Base-by-base conservation (phyloP, 2,113 vertebrate genomes). In the Sinocyclocheilus anshuiensis region DNA sequence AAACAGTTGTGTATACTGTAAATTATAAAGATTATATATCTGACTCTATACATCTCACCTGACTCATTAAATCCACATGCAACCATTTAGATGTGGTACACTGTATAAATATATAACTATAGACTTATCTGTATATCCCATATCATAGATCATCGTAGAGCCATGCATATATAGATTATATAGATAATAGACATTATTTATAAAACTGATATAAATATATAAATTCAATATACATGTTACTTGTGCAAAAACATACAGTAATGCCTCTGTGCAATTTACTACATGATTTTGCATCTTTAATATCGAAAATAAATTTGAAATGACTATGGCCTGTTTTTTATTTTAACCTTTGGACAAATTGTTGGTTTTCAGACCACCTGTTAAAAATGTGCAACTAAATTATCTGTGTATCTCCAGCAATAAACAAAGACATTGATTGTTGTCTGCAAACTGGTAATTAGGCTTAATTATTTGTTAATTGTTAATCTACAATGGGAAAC, bases 391-490 rank as follows among this genome's bases (percentile, higher is more conserved):
- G 77, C 59, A n/a, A 4, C 26, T 81, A 15, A 63, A 65, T 26
- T 0, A 63, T 26, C 24, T 63, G 15, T 42, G 78, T 15, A 0
- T 16, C 57, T 65, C 59, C 78, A 81, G 78, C 20, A 22, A n/a
- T 45, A 59, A 79, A 39, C 55, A 15, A 26, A 42, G 78, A 45
- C 78, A 81, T 63, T 45, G 36, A 81, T 65, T 45, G 48, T 5
- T 16, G 57, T 65, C 33, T 24, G 2, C 22, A 24, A 80, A 42
- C 59, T 26, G 78, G 3, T 42, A 15, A 69, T 77, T 57, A 48
- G 36, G n/a, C 39, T 45, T 39, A 45, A 65, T 79, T 80, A 61
- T 71, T 50, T 67, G 29, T 55, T 79, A 86, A 86, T 79, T 71
- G 71, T 33, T 5, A n/a, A 79, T 57, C 48, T 72, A 42, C 33